Conservation (phyloP, 1,140 invertebrate species). For the Vanessa tameamea region DNA sequence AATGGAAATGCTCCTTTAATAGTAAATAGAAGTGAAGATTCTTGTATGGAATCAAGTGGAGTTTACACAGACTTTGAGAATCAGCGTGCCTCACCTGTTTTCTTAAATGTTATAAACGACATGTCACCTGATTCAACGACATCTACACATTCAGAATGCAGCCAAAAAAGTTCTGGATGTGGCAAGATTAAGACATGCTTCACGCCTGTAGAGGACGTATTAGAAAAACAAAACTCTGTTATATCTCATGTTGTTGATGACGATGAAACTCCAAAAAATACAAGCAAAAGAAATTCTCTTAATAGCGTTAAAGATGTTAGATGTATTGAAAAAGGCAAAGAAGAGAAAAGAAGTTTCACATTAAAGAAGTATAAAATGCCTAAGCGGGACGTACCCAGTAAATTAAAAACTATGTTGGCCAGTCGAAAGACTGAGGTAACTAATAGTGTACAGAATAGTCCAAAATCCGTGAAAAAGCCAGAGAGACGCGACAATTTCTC, state of each 20-base stretch:
- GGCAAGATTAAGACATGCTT: constrained; percentile 59
- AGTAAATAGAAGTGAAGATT: constrained; percentile 81
- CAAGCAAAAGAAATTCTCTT: constrained; percentile 73
- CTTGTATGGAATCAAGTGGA: constrained; percentile 91
- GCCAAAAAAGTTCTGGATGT: constrained; percentile 64
- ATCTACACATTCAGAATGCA: constrained; percentile 77
- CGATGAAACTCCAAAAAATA: constrained; percentile 65
- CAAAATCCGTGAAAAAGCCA: constrained; percentile 69
- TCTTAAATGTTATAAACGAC: constrained; percentile 79
- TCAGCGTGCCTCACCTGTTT: constrained; percentile 78
- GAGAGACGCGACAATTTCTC: constrained; percentile 90
- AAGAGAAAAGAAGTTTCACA: constrained; percentile 80
- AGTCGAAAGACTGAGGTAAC: constrained; percentile 76
- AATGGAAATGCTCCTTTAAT: constrained; percentile 75
- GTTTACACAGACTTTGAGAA: constrained; percentile 92
- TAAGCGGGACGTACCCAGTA: constrained; percentile 87
- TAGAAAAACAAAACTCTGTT: constrained; percentile 57
- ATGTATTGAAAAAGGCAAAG: constrained; percentile 72
- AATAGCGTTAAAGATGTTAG: constrained; percentile 67
- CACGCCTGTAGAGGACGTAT: constrained; percentile 54
- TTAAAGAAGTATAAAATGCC: constrained; percentile 89
- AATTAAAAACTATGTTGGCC: constrained; percentile 86
- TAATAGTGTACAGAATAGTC: constrained; percentile 71
- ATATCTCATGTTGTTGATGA: constrained; percentile 50
- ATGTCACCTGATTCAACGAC: constrained; percentile 82